phyloP scores from a whole-genome alignment of 2,113 vertebrate species.

The Platichthys flesus region DNA sequence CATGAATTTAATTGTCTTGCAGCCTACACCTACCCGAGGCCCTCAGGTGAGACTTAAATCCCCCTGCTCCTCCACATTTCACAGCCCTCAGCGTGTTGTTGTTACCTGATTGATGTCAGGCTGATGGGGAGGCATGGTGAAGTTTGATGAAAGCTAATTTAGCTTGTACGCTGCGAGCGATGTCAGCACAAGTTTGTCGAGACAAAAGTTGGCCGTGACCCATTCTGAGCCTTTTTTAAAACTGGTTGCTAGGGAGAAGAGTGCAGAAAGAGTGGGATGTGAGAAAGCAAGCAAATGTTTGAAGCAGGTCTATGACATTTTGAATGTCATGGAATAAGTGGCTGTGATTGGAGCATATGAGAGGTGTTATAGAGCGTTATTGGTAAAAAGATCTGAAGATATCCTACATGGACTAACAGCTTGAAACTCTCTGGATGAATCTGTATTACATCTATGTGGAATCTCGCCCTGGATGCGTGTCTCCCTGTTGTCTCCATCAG shows the following conservation, averaged over 20 bases:
- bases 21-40: slow-evolving; percentile 85
- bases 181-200: slow-evolving; percentile 47
- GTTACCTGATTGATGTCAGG: slow-evolving; percentile 41
- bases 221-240: slow-evolving; percentile 25
- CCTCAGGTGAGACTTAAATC: slow-evolving; percentile 79
- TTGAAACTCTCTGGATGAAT: not conserved
- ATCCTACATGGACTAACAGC: not conserved
- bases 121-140: slow-evolving; percentile 17
- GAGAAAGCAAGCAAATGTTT: slow-evolving; percentile 16
- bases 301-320: slow-evolving; percentile 27
- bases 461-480: not conserved
- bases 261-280: not conserved
- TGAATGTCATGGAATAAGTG: slow-evolving; percentile 26
- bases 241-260: slow-evolving; percentile 19
- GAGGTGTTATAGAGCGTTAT: not conserved
- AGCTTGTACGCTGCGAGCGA: slow-evolving; percentile 35
- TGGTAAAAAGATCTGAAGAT: not conserved
- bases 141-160: slow-evolving; percentile 48
- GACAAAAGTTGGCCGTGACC: slow-evolving; percentile 38
- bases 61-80: slow-evolving; percentile 15
- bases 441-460: slow-evolving; percentile 1
- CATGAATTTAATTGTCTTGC: slow-evolving; percentile 60
- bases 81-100: slow-evolving; percentile 13
- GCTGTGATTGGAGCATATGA: slow-evolving; percentile 17
- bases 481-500: not conserved